Evolutionary conservation across 2,888 invertebrate species (phyloP).

Genomic region (Trichogramma evanescens): DNA sequence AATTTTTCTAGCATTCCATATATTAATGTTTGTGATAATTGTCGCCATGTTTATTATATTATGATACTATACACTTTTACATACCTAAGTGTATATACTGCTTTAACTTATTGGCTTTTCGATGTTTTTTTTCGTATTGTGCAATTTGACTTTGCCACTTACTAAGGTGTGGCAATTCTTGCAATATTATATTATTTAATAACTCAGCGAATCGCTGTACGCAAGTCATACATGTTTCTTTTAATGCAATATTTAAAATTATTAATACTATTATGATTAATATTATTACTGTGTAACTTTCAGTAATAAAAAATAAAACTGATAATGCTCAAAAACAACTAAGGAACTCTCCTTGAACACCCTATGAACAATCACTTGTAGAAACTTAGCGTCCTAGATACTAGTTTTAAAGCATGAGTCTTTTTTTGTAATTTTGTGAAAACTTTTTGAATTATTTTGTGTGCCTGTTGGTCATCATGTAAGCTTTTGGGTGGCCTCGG

Average conservation of each 20-base stretch:
- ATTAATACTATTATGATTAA: no score
- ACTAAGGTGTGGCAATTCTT: constrained; percentile 10
- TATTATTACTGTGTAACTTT: constrained; percentile 26
- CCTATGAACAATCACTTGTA: constrained; percentile 22
- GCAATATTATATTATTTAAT: constrained; percentile 12
- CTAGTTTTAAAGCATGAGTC: constrained; percentile 10
- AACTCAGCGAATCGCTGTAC: constrained; percentile 13
- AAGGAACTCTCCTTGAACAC: constrained; percentile 19
- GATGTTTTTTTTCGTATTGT: constrained; percentile 22
- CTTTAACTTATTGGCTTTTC: neutral
- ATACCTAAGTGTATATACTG: no score
- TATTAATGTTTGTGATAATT: constrained; percentile 9
- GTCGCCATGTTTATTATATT: constrained; percentile 18
- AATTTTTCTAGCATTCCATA: constrained; percentile 21
- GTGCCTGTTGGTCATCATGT: constrained; percentile 41
- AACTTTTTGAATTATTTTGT: constrained; percentile 31
- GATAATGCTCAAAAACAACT: constrained; percentile 12
- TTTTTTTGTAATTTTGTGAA: constrained; percentile 5
- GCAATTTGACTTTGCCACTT: constrained; percentile 18
- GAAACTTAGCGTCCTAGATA: constrained; percentile 1
- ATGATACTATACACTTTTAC: no score
- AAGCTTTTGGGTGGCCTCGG: constrained; percentile 32
- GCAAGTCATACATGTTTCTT: constrained; percentile 17
- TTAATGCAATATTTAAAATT: neutral
- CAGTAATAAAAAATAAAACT: constrained; percentile 31